Base-by-base conservation (phyloP, 2,113 vertebrate genomes). In the Passerina amoena region DNA sequence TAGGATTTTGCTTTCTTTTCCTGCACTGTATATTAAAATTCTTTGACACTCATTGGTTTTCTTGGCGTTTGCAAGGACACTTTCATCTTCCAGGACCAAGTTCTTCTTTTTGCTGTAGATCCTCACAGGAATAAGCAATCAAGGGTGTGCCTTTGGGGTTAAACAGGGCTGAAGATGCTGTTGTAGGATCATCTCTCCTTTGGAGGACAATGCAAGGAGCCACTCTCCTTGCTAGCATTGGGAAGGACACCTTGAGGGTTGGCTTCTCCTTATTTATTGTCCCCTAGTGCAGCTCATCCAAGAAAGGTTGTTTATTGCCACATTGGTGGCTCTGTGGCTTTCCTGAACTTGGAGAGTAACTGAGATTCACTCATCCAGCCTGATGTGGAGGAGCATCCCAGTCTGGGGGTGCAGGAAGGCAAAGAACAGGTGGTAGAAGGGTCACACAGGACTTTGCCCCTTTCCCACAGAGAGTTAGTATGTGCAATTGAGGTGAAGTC, bases 371-470 rank as follows among this genome's bases (percentile, higher is more conserved):
- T 24, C 33, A 9, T 21, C 33, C 69, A 80, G 37, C 33, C 50
- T 48, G 11, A 15, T 9, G 30, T 1, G 6, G 65, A 59, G 54
- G 40, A 65, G 42, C 9, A 13, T 7, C 18, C 38, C 3, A 10
- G 12, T 6, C 28, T 53, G 28, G 28, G 44, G 82, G 28, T 21
- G 19, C 22, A 33, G 68, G 37, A 54, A 31, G 18, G 31, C 68
- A 40, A 20, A 40, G 54, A 61, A 10, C n/a, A 30, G 42, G 25
- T 38, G 40, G 24, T 44, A 47, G 19, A 76, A 38, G 12, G 37
- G 35, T 53, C 65, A 16, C 0, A 0, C 4, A n/a, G 50, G 20
- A 53, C 12, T 71, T 93, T 40, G 28, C 33, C 31, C 60, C 33
- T 83, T 83, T 82, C 40, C 65, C 45, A 47, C 47, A 38, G 61